Base-by-base conservation (phyloP, 2,113 vertebrate genomes). In the Zosterops pallidus region DNA sequence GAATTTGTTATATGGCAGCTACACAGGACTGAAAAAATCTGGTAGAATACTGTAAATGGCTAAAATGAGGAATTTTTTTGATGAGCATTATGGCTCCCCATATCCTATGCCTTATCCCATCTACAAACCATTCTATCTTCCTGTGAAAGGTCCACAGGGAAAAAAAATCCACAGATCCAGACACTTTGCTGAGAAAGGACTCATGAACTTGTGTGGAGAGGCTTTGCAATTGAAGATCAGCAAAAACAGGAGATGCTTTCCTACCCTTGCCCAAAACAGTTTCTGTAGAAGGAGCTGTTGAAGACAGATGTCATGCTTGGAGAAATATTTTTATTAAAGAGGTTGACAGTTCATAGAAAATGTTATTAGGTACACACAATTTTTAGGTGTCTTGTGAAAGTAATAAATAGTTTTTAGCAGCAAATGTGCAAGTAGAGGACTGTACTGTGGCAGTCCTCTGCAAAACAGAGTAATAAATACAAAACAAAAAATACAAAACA, bases 401-500 rank as follows among this genome's bases (percentile, higher is more conserved):
- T 72, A 29, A 37, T 37, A 57, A 83, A 47, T 35, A 74, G 13
- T 6, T 78, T 81, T 67, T 74, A 91, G 41, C 52, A 78, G 69
- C 12, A 90, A 57, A 31, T 24, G 10, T 74, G 50, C 31, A 62
- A 57, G 33, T 50, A 55, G 71, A 77, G 37, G n/a, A 37, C 22
- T 53, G 25, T 39, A 76, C 10, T 37, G 39, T 68, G 23, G 35
- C 15, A 68, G 37, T 37, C 16, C 13, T 64, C 44, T 81, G 68
- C 56, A 65, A 83, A 84, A 80, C 21, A 70, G 77, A 74, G 41
- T 24, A 81, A 70, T 4, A 83, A 41, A 69, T 35, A 11, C 11
- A 67, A 82, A 17, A 0, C 2, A 60, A 62, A 29, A 33, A n/a
- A 20, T 18, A 9, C 20, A 71, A 79, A 24, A 0, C 4, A 60